Evolutionary conservation across 1,140 invertebrate genomes (phyloP).

Genomic region (Drosophila varians): DNA sequence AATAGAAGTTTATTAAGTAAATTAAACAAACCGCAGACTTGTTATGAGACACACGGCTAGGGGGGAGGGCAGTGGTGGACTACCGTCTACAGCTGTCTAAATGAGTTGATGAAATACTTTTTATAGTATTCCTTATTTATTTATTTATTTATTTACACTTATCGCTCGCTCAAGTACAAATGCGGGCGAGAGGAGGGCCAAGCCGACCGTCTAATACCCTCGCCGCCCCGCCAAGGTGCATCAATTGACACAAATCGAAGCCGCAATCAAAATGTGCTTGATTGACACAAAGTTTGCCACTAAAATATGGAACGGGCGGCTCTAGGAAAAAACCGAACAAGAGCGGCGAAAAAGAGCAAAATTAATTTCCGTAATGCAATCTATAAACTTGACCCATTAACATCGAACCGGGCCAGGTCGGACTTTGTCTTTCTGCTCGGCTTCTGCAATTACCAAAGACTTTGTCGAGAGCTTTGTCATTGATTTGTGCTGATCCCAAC

Average conservation of each 20-base stretch:
- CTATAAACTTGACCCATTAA: slow-evolving; percentile 81
- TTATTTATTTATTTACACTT: slow-evolving; percentile 42
- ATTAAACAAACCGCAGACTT: slow-evolving; percentile 35
- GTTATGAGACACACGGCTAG: not conserved
- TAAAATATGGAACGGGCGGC: slow-evolving; percentile 30
- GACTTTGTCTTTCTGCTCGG: slow-evolving; percentile 3
- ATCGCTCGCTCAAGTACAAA: not conserved
- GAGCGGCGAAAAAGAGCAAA: slow-evolving; percentile 14
- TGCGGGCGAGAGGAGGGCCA: no score
- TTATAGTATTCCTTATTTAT: slow-evolving; percentile 20
- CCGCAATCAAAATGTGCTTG: slow-evolving; percentile 39
- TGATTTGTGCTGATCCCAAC: slow-evolving; percentile 64
- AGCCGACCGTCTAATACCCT: not conserved
- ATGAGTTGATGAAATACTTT: slow-evolving; percentile 27
- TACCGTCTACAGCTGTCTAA: slow-evolving; percentile 34
- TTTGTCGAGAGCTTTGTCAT: slow-evolving; percentile 31
- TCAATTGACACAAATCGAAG: slow-evolving; percentile 47
- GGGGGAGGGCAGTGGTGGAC: not conserved
- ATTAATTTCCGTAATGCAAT: slow-evolving; percentile 67
- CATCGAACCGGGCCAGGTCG: slow-evolving; percentile 32
- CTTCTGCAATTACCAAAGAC: slow-evolving; percentile 30
- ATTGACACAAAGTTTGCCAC: slow-evolving; percentile 33
- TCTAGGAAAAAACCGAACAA: slow-evolving; percentile 5
- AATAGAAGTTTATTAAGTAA: slow-evolving; percentile 76
- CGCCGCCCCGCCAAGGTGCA: no score